Evolutionary conservation across 2,113 vertebrate genomes (phyloP), one percentile per base, ranked within the genome.

Genomic region (Illadopsis cleaveri): DNA sequence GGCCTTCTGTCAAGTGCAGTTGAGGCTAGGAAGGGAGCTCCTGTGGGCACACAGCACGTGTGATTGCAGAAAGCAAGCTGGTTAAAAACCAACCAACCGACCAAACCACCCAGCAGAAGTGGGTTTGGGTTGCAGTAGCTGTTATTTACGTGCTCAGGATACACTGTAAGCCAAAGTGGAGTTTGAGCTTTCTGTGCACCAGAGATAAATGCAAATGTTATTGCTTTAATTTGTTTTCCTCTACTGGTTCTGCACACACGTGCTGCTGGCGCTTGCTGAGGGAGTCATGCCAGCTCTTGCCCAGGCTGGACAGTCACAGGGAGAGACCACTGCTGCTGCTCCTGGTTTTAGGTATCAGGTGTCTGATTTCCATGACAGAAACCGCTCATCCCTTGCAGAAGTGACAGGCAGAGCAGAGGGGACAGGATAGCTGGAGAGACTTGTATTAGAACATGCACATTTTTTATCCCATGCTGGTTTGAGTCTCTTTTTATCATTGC

Each of bases 321-420:
- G 76, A 87, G 71, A 92, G 64, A 28, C 37, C 16, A 5, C 14
- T 62, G 57, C 33, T 91, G 62, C 82, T 86, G 27, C 64, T 81
- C 30, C 68, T 77, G 79, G 19, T 86, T 95, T 89, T 96, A 77
- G 82, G 38, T 65, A 57, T 72, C 90, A 89, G 53, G 58, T 58
- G 68, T 58, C 62, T 79, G 75, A 87, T 91, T 94, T 86, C 86
- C 44, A 11, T 89, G 84, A 57, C 79, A 91, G 94, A 80, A 89
- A 80, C 50, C 0, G 0, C 70, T 91, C 90, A 91, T 82, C 87
- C 78, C 78, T 91, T 82, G 70, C 4, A 0, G 78, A 76, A 80
- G 62, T 12, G 2, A 70, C 90, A 76, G 81, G 82, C 78, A 85
- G 62, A 89, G 66, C 70, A 76, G 68, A 73, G 51, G 60, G 38